Conservation (phyloP, 2,888 invertebrate species). For the Caradrina clavipalpis region DNA sequence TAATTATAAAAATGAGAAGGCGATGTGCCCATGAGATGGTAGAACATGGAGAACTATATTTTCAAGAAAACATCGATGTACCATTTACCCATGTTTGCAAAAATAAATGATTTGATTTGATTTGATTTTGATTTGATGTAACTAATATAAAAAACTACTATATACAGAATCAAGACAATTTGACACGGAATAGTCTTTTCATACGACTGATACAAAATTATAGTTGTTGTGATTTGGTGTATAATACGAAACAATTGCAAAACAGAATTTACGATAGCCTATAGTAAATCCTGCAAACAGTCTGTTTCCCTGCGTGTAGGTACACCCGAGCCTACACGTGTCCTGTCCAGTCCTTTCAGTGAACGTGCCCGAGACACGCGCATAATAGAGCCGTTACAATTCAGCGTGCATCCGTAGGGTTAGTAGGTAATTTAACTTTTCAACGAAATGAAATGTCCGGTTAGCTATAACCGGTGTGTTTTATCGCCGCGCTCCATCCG, state of each 20-base stretch:
- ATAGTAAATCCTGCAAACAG: background rate
- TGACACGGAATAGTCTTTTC: background rate
- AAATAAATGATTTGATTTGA: no score
- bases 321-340: background rate
- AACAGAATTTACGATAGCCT: no score
- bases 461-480: slow-evolving; percentile 45
- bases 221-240: no score
- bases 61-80: no score
- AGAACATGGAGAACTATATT: no score
- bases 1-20: no score
- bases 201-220: background rate
- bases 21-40: no score
- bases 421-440: slow-evolving; percentile 56
- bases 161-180: no score
- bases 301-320: background rate
- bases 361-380: background rate
- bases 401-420: slow-evolving; percentile 41
- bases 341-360: slow-evolving; percentile 1
- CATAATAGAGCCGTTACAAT: slow-evolving; percentile 35
- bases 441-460: slow-evolving; percentile 53
- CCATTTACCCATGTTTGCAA: no score
- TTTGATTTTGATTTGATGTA: no score
- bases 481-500: slow-evolving; percentile 40
- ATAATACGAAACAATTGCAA: no score
- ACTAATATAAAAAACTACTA: no score